Conservation (phyloP, 2,113 vertebrate genomes). For the Apeltes quadracus region DNA sequence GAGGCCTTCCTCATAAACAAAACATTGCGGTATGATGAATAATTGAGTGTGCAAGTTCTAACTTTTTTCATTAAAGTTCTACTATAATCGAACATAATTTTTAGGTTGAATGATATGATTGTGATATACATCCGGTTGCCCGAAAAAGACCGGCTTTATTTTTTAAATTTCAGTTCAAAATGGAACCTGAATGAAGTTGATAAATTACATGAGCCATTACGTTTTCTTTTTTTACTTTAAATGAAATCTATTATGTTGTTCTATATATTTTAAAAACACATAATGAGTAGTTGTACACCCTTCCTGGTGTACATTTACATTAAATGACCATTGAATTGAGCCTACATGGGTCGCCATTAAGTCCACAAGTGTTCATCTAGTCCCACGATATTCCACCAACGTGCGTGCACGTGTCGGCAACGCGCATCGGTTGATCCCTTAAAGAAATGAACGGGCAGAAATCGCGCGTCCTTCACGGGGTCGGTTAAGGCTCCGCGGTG, state of each 20-base stretch:
- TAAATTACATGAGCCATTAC: not conserved
- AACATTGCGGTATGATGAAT: not conserved
- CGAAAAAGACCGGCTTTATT: not conserved
- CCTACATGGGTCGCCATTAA: not conserved
- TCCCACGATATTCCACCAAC: fast-evolving
- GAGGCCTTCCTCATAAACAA: not conserved
- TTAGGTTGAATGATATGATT: not conserved
- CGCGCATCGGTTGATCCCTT: conserved; percentile 5
- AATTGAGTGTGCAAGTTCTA: not conserved
- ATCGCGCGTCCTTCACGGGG: not conserved
- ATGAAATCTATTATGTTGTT: not conserved
- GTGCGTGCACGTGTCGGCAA: conserved; percentile 18
- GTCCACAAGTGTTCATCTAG: not conserved
- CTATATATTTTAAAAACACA: no score
- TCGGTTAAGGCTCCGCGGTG: not conserved
- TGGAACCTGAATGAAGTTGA: not conserved
- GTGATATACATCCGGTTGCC: not conserved
- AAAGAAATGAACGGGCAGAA: not conserved
- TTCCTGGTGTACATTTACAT: no score
- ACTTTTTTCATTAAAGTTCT: not conserved
- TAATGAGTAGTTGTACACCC: not conserved
- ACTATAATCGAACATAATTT: not conserved
- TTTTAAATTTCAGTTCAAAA: no score
- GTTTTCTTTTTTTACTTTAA: not conserved
- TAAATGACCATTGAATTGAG: not conserved